phyloP scores from a whole-genome alignment of 2,888 invertebrate genomes.

The Himalopsyche anomala region DNA sequence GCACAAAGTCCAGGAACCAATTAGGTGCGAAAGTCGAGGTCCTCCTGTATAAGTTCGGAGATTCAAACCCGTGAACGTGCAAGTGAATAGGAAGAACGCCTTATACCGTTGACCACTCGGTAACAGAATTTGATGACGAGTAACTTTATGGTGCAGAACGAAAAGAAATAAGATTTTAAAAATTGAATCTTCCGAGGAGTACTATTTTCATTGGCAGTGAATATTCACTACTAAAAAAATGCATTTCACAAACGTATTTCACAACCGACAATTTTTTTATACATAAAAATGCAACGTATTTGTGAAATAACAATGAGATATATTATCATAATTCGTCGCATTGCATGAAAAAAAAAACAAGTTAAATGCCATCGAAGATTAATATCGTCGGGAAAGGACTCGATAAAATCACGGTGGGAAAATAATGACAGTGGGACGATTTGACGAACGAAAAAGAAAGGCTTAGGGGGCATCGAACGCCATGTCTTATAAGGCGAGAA shows the following conservation, averaged over 20 bases:
- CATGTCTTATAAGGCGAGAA: neutral
- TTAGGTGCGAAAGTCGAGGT: no score
- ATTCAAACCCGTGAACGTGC: no score
- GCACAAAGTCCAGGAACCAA: no score
- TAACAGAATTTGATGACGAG: no score
- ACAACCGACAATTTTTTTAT: neutral
- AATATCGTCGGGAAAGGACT: neutral
- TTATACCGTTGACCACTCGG: no score
- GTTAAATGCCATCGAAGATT: constrained; percentile 10
- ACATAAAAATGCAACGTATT: neutral
- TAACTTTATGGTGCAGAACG: no score
- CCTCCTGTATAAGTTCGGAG: no score
- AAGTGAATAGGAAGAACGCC: no score
- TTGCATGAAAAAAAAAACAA: neutral
- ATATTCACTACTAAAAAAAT: neutral
- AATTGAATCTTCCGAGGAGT: no score
- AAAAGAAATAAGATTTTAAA: no score
- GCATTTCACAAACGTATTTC: neutral
- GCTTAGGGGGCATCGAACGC: constrained; percentile 9
- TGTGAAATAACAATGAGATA: neutral
- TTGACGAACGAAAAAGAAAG: neutral
- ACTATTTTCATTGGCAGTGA: neutral
- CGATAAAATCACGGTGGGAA: neutral
- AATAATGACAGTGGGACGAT: neutral
- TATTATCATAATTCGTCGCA: constrained; percentile 20